A percentile compares a stretch with the other conserved stretches of the same genome.
These are phyloP conservation scores for Orchestes rusci DNA, from an alignment of 2,888 invertebrate genomes.

Conservation along the genomic window DNA sequence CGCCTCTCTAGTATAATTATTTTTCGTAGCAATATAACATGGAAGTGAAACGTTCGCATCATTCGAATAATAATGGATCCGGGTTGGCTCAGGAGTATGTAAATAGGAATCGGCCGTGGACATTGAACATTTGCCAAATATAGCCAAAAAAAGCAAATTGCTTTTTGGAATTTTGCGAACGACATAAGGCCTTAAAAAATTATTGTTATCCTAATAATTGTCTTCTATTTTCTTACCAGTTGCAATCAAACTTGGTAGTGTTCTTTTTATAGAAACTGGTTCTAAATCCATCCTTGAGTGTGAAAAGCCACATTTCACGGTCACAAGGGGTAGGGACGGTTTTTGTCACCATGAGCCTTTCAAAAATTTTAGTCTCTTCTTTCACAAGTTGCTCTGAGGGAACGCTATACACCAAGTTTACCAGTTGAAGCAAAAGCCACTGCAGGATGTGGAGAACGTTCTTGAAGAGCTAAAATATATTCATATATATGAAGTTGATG, in stretches of 20 bases:
- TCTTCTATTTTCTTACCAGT: slow-evolving; percentile 56
- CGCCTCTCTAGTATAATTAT: slow-evolving; percentile 39
- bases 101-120: slow-evolving; percentile 31
- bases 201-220: too few relatives aligned
- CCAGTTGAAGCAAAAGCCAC: not conserved
- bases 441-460: slow-evolving; percentile 7
- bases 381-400: slow-evolving; percentile 29
- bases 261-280: slow-evolving; percentile 27
- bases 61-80: slow-evolving; percentile 34
- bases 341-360: slow-evolving; percentile 62
- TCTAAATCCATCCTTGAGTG: slow-evolving; percentile 30
- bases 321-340: slow-evolving; percentile 83
- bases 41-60: slow-evolving; percentile 30
- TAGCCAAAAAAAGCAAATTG: slow-evolving; percentile 70
- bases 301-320: slow-evolving; percentile 50
- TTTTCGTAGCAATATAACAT: slow-evolving; percentile 40
- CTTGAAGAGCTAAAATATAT: too few relatives aligned
- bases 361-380: slow-evolving; percentile 46
- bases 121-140: slow-evolving; percentile 55
- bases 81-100: slow-evolving; percentile 36
- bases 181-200: slow-evolving; percentile 55
- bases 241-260: slow-evolving; percentile 44
- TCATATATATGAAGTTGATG: too few relatives aligned
- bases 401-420: too few relatives aligned
- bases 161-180: slow-evolving; percentile 68